A percentile compares a stretch with the other conserved stretches of the same genome.
Conservation (phyloP, 2,113 vertebrate genomes). For the Coptodon bakossiorum region DNA sequence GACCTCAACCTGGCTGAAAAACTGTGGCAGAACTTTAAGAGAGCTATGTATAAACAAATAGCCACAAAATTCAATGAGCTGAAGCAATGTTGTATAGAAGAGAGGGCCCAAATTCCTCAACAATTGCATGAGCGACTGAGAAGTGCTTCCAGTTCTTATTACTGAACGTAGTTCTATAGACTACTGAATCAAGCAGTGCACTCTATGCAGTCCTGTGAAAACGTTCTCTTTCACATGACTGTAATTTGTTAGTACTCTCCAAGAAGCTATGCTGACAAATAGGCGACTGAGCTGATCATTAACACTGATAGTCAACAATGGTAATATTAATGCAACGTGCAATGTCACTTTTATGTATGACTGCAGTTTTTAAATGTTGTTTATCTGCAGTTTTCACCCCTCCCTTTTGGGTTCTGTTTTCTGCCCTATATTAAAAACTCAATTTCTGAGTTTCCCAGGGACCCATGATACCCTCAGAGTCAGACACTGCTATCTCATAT, state of each 20-base stretch:
- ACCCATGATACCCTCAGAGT: background rate
- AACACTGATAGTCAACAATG: background rate
- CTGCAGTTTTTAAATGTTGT: background rate
- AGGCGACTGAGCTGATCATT: background rate
- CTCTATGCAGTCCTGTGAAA: background rate
- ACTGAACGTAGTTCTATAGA: background rate
- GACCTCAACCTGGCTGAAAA: background rate
- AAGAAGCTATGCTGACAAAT: background rate
- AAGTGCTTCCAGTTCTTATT: background rate
- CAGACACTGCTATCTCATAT: conserved; percentile 23
- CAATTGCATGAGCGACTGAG: background rate
- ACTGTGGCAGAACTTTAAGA: background rate
- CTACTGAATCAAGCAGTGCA: background rate
- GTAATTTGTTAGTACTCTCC: background rate
- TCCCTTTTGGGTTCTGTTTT: background rate
- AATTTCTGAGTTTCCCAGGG: background rate
- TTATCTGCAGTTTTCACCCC: background rate
- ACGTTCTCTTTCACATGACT: background rate
- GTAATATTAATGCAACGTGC: background rate
- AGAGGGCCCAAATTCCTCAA: background rate
- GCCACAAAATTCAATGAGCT: background rate
- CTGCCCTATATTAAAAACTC: conserved; percentile 1
- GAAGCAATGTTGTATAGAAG: background rate
- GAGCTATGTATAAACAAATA: background rate
- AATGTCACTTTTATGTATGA: background rate